Percentiles rank a stretch among this genome's conserved stretches.
These are phyloP conservation scores for Prosopocoilus inquinatus DNA, from an alignment of 2,888 invertebrate species.

Conservation along the genomic window DNA sequence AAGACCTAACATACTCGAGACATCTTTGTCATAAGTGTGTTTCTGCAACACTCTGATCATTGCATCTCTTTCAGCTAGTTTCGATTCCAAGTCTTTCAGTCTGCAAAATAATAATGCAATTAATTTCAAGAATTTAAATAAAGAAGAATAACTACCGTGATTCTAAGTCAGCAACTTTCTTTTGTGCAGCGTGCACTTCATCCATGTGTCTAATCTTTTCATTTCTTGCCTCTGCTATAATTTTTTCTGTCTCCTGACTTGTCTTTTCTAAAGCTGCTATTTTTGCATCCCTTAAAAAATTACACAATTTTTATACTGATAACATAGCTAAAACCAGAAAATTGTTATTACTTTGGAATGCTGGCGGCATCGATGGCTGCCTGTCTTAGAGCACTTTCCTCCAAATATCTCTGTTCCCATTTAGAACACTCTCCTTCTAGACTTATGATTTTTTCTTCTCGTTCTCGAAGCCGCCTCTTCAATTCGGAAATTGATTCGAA, in stretches of 20 bases:
- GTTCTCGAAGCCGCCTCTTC: conserved; percentile 64
- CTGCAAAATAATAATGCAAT: conserved; percentile 43
- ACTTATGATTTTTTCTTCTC: conserved; percentile 69
- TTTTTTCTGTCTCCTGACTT: conserved; percentile 78
- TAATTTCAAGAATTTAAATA: conserved; percentile 3
- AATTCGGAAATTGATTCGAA: conserved; percentile 61
- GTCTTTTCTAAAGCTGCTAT: conserved; percentile 82
- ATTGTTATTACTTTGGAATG: conserved; percentile 60
- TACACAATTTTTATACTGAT: conserved; percentile 12
- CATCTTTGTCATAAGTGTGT: conserved; percentile 71
- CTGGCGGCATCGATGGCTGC: conserved; percentile 80
- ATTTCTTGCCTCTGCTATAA: conserved; percentile 81
- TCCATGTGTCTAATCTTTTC: conserved; percentile 89
- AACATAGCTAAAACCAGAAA: conserved; percentile 2
- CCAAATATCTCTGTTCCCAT: conserved; percentile 83
- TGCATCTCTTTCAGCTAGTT: conserved; percentile 84
- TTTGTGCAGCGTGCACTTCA: conserved; percentile 81
- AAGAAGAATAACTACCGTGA: conserved; percentile 59
- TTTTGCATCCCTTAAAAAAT: conserved; percentile 68
- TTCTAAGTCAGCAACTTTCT: conserved; percentile 82
- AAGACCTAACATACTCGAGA: conserved; percentile 54
- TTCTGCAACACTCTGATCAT: conserved; percentile 87
- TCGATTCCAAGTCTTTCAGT: conserved; percentile 82
- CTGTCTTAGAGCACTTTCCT: conserved; percentile 76
- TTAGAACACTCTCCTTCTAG: conserved; percentile 79